Evolutionary conservation across 2,113 vertebrate genomes (phyloP).

Genomic region (Menidia beryllina): DNA sequence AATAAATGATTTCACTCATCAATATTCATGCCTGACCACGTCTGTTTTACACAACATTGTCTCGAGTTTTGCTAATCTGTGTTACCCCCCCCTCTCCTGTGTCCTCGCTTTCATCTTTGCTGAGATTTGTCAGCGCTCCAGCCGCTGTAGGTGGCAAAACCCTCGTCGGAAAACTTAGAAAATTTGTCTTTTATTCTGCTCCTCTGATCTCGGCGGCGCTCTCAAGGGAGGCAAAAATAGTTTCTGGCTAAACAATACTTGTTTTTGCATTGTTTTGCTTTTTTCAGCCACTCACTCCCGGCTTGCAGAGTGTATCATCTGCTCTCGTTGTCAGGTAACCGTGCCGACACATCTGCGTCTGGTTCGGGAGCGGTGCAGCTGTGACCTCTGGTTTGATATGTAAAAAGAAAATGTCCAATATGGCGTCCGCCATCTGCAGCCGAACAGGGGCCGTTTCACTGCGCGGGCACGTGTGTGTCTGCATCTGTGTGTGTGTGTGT

Average conservation of each 20-base stretch:
- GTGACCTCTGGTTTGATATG: slow-evolving; percentile 79
- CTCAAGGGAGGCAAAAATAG: slow-evolving; percentile 37
- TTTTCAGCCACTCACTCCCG: slow-evolving; percentile 54
- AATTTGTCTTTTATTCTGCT: slow-evolving; percentile 54
- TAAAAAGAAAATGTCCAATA: slow-evolving; percentile 72
- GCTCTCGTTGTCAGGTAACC: slow-evolving; percentile 73
- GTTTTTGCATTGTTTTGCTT: slow-evolving; percentile 34
- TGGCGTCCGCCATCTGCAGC: slow-evolving; percentile 74
- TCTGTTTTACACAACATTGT: slow-evolving; percentile 45
- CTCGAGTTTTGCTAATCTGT: slow-evolving; percentile 44
- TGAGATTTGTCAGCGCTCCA: slow-evolving; percentile 13
- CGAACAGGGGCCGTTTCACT: neutral
- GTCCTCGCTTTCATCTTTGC: neutral
- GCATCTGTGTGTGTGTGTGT: too few species aligned
- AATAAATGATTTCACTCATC: slow-evolving; percentile 64
- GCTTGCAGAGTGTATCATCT: slow-evolving; percentile 70
- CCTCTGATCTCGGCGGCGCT: slow-evolving; percentile 54
- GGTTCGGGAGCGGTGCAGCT: slow-evolving; percentile 74
- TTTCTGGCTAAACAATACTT: slow-evolving; percentile 67
- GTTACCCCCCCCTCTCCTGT: neutral
- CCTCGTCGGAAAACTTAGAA: slow-evolving; percentile 39
- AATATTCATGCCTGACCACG: slow-evolving; percentile 50
- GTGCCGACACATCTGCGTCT: slow-evolving; percentile 71
- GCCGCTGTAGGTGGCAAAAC: slow-evolving; percentile 41
- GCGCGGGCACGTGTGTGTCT: too few species aligned